phyloP scores from a whole-genome alignment of 1,140 invertebrate species.

The Euura saliciscinereae region DNA sequence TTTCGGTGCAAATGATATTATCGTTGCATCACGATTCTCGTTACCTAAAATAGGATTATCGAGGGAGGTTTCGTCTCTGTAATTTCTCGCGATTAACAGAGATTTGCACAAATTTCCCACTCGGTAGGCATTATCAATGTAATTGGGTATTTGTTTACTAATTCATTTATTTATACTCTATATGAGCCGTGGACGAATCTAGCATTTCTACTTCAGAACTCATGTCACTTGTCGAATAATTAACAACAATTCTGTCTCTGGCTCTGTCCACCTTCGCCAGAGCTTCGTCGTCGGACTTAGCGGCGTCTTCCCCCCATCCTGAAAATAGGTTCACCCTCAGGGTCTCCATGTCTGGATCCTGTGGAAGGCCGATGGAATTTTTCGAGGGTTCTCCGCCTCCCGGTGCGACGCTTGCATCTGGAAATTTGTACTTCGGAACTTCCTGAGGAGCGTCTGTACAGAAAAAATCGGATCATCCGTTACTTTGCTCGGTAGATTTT shows the following conservation, averaged over 20 bases:
- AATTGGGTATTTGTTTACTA: neutral
- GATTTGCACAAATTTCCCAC: neutral
- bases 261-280: constrained; percentile 40
- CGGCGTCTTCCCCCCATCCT: constrained; percentile 51
- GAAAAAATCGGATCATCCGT: constrained; percentile 8
- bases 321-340: constrained; percentile 55
- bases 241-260: constrained; percentile 40
- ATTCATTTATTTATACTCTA: constrained; percentile 46
- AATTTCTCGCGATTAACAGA: no score
- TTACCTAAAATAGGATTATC: no score
- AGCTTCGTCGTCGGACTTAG: constrained; percentile 45
- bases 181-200: constrained; percentile 55
- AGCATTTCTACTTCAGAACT: constrained; percentile 61
- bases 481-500: constrained; percentile 10
- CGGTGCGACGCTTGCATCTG: constrained; percentile 24
- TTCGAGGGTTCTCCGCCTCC: constrained; percentile 30
- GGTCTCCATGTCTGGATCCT: constrained; percentile 47
- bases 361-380: constrained; percentile 29
- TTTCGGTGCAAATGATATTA: no score
- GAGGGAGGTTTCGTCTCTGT: no score
- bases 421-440: constrained; percentile 54
- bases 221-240: constrained; percentile 55
- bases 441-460: constrained; percentile 55
- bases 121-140: constrained; percentile 10
- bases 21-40: no score